Percentiles rank a stretch among this genome's conserved stretches.
Conservation (phyloP, 2,888 invertebrate species). For the Petrolisthes manimaculis region DNA sequence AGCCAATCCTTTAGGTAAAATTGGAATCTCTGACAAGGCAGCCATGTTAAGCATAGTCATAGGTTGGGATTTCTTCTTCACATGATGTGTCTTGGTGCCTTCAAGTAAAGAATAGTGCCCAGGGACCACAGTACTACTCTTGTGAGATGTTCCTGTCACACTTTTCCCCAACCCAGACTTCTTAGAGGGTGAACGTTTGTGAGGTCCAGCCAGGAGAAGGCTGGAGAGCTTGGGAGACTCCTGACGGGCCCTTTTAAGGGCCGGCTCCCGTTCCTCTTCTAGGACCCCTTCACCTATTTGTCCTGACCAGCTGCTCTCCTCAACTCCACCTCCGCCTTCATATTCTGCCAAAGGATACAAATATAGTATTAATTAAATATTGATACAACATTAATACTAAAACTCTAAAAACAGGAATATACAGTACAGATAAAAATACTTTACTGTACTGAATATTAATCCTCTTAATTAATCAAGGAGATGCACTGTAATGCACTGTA, state of each 20-base stretch:
- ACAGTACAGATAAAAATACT: background rate
- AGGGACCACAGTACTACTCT: background rate
- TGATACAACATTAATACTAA: background rate
- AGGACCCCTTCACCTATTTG: conserved; percentile 10
- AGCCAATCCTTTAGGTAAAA: conserved; percentile 59
- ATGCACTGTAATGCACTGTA: no score
- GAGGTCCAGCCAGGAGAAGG: conserved; percentile 55
- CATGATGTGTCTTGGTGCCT: conserved; percentile 53
- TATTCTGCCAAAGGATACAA: conserved; percentile 26
- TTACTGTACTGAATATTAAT: no score
- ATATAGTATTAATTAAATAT: background rate
- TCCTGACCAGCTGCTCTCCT: conserved; percentile 32
- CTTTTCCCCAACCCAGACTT: conserved; percentile 30
- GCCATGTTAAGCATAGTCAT: background rate
- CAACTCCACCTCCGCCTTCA: conserved; percentile 13
- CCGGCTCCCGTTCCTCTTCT: conserved; percentile 60
- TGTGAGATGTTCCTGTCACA: background rate
- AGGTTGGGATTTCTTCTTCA: conserved; percentile 44
- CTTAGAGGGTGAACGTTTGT: conserved; percentile 46
- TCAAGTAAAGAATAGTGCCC: conserved; percentile 47
- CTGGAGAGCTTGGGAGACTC: conserved; percentile 65
- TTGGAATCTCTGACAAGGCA: conserved; percentile 39
- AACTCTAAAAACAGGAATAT: background rate
- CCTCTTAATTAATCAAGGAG: no score
- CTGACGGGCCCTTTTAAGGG: conserved; percentile 60